These are phyloP conservation scores for Dasyurus viverrinus DNA, from an alignment of 2,113 vertebrate genomes.

Conservation along the genomic window DNA sequence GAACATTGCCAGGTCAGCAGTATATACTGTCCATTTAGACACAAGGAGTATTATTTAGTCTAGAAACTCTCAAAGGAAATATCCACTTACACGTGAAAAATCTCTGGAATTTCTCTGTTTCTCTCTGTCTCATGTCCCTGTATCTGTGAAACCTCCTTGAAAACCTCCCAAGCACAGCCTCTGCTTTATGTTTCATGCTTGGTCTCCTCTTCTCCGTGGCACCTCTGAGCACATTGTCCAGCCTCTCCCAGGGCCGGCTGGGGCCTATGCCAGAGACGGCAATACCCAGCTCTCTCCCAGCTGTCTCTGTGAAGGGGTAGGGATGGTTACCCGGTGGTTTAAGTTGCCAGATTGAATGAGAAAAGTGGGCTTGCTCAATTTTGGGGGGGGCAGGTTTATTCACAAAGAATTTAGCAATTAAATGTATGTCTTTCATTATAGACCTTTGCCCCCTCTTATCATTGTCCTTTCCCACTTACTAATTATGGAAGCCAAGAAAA, in stretches of 20 bases:
- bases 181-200: conserved; percentile 12
- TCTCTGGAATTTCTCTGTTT: conserved; percentile 80
- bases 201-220: neutral
- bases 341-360: neutral
- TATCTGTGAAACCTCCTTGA: conserved; percentile 48
- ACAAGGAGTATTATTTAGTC: conserved; percentile 83
- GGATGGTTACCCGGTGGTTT: neutral
- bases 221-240: neutral
- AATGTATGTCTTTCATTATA: neutral
- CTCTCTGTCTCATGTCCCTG: conserved; percentile 49
- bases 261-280: neutral
- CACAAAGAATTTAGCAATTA: neutral
- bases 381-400: neutral
- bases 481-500: no score
- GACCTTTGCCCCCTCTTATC: neutral
- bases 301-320: neutral
- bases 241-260: neutral
- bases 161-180: neutral
- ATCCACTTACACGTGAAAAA: conserved; percentile 82
- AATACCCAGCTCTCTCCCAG: neutral
- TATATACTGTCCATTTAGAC: conserved; percentile 66
- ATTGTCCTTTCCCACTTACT: neutral
- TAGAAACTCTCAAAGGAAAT: conserved; percentile 82
- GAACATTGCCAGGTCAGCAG: conserved; percentile 68
- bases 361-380: no score